phyloP scores from a whole-genome alignment of 2,113 vertebrate species.

The Riparia riparia region DNA sequence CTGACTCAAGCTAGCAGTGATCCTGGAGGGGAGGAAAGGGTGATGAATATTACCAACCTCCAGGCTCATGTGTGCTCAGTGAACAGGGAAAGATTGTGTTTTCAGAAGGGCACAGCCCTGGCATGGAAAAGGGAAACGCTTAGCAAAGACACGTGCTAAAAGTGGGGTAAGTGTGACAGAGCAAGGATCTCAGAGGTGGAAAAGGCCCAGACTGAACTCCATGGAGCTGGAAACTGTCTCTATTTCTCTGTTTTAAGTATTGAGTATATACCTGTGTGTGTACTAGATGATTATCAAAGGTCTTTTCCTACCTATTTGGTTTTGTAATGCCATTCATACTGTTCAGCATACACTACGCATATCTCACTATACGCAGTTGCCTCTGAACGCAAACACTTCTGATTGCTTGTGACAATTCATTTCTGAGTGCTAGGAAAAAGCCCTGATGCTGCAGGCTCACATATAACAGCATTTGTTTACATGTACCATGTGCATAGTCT shows the following conservation, averaged over 20 bases:
- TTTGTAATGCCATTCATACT: not conserved
- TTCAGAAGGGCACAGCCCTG: not conserved
- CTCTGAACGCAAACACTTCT: not conserved
- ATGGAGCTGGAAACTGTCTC: fast-evolving
- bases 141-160: not conserved
- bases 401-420: not conserved
- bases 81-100: not conserved
- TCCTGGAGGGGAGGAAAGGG: not conserved
- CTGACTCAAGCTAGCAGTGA: not conserved
- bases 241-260: not conserved
- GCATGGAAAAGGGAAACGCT: not conserved
- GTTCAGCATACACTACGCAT: not conserved
- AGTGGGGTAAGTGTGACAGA: not conserved
- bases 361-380: not conserved
- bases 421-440: not conserved
- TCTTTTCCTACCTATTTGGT: not conserved
- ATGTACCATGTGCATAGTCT: not conserved
- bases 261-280: not conserved
- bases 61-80: not conserved
- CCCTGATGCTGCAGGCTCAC: not conserved
- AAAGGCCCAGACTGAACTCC: not conserved
- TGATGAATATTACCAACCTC: not conserved
- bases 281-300: not conserved
- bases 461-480: not conserved
- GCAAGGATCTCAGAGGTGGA: not conserved